Evolutionary conservation across 2,888 invertebrate species (phyloP).

Genomic region (Fragum whitleyi): DNA sequence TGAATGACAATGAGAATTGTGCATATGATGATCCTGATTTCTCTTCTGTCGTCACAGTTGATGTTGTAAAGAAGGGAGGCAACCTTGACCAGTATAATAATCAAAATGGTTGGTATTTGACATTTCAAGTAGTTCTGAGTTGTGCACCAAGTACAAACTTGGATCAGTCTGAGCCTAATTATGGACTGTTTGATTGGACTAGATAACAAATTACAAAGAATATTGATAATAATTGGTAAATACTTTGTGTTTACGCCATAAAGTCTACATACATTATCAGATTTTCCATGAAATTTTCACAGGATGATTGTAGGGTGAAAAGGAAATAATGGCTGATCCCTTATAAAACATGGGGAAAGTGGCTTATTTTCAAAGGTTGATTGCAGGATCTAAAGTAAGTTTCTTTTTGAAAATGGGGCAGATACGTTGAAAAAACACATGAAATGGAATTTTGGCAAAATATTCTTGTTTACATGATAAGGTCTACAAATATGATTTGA

Average conservation of each 20-base stretch:
- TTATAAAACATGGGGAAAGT: too few relatives aligned
- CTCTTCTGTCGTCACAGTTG: neutral
- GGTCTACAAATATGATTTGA: too few relatives aligned
- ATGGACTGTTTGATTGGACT: neutral
- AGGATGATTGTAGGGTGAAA: too few relatives aligned
- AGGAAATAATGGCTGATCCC: too few relatives aligned
- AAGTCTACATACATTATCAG: neutral
- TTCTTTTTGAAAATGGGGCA: too few relatives aligned
- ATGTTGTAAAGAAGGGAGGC: neutral
- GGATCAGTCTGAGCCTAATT: neutral
- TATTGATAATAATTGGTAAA: neutral
- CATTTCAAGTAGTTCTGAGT: neutral
- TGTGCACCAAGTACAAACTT: neutral
- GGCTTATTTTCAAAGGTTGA: too few relatives aligned
- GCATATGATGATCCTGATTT: constrained; percentile 7
- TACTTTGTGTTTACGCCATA: neutral
- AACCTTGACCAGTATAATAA: neutral
- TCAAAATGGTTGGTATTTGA: neutral
- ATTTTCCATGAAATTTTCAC: too few relatives aligned
- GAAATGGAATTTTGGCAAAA: too few relatives aligned
- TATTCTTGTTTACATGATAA: too few relatives aligned
- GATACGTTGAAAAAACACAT: too few relatives aligned
- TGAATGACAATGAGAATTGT: constrained; percentile 17
- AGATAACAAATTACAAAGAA: neutral
- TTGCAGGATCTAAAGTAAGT: too few relatives aligned